Conservation (phyloP, 2,888 invertebrate species). For the Chrysina gloriosa region DNA sequence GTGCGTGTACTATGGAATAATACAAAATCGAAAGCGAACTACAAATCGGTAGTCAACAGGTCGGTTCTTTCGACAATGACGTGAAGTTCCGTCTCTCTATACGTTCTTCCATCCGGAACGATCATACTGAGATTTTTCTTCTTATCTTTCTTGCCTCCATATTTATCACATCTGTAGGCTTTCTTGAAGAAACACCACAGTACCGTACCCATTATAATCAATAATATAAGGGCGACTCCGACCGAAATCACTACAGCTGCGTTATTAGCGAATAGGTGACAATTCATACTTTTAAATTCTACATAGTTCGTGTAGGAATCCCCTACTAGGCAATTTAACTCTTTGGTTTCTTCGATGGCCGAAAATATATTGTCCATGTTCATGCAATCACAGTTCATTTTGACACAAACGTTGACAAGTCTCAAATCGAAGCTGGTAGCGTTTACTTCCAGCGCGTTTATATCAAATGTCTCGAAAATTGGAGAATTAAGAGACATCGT, state of each 20-base stretch:
- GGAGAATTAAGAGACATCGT: constrained; percentile 74
- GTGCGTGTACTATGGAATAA: background rate
- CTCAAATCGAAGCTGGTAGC: constrained; percentile 68
- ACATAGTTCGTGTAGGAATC: constrained; percentile 23
- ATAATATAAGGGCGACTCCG: constrained; percentile 65
- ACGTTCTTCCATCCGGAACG: constrained; percentile 84
- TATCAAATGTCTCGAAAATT: constrained; percentile 69
- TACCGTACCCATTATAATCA: constrained; percentile 61
- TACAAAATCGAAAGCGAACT: constrained; percentile 50
- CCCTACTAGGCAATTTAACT: constrained; percentile 58
- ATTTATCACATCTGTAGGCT: constrained; percentile 61
- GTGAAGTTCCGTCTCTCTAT: constrained; percentile 87
- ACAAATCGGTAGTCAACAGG: constrained; percentile 83
- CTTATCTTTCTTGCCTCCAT: constrained; percentile 66
- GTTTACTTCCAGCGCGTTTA: constrained; percentile 72
- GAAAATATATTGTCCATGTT: constrained; percentile 40
- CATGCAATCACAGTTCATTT: constrained; percentile 46
- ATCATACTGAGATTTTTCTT: constrained; percentile 73
- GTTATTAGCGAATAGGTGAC: constrained; percentile 57
- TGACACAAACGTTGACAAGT: constrained; percentile 67
- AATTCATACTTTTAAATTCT: constrained; percentile 47
- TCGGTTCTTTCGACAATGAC: constrained; percentile 88
- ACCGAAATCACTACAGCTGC: constrained; percentile 60
- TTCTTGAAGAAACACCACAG: constrained; percentile 63
- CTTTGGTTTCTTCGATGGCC: constrained; percentile 47